Evolutionary conservation across 2,888 invertebrate genomes (phyloP).

Genomic region (Bombyx huttoni): DNA sequence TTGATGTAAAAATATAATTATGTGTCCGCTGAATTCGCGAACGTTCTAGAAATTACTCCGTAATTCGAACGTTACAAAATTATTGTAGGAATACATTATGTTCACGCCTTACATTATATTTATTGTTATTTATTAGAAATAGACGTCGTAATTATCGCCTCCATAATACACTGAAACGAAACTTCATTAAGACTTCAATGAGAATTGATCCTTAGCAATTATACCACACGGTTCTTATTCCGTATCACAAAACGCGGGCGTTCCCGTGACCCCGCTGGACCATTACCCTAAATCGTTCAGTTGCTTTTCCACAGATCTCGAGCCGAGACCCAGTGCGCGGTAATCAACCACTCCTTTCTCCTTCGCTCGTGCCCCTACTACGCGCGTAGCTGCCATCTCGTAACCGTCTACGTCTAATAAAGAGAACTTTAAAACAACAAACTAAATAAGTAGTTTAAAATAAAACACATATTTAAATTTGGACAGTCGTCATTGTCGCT

Average conservation of each 20-base stretch:
- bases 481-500: slow-evolving; percentile 12
- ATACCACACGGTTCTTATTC: slow-evolving; percentile 3
- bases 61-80: too few species aligned
- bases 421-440: background rate
- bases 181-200: background rate
- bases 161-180: background rate
- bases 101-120: too few species aligned
- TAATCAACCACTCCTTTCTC: slow-evolving; percentile 6
- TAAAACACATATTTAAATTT: slow-evolving; percentile 1
- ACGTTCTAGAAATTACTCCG: background rate
- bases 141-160: too few species aligned
- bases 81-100: too few species aligned
- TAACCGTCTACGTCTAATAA: slow-evolving; percentile 8
- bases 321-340: slow-evolving; percentile 17
- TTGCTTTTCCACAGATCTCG: slow-evolving; percentile 47
- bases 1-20: slow-evolving; percentile 38
- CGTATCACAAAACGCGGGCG: slow-evolving; percentile 8
- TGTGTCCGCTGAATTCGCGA: background rate
- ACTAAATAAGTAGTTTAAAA: background rate
- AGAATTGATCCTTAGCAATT: background rate
- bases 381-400: slow-evolving; percentile 5
- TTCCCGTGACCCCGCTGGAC: slow-evolving; percentile 35
- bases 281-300: slow-evolving; percentile 44
- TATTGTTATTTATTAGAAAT: too few species aligned
- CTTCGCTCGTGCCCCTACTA: slow-evolving; percentile 12